Base-by-base conservation (phyloP, 2,888 invertebrate species). In the Erebia palarica region DNA sequence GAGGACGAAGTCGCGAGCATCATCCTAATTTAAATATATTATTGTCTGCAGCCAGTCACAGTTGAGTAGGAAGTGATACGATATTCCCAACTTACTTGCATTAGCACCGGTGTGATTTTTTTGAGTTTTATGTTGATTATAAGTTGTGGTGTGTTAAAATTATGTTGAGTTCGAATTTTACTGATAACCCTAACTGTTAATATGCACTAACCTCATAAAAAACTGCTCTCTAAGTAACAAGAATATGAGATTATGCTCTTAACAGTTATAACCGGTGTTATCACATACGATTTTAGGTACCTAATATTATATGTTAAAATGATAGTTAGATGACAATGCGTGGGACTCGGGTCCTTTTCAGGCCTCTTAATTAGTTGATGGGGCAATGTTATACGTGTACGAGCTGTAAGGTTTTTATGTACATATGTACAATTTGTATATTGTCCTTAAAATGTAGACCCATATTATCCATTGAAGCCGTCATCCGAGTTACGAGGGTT, bases 371-470 rank as follows among this genome's bases (percentile, higher is more conserved):
- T 65, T 65, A 65, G 65, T 65, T 65, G 44, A 65, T 44, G 57
- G 44, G 65, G 16, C 14, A 55, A 55, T 65, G 42, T 57, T 16
- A 42, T 42, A 47, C 47, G 55, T 18, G 21, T 16, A 65, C 42
- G 18, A 57, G 57, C 27, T 14, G 42, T 18, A 65, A 57, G 65
- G 27, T 67, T 67, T 21, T 59, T 67, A 49, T 27, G 59, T 36
- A 36, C 36, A 36, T 27, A 49, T 49, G 63, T 47, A 49, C 18
- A 63, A 49, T 36, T 58, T 67, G 67, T 67, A 59, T n/a, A 59
- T 67, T 49, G 67, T 59, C 67, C 59, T 67, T n/a, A 36, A 65
- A 67, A 67, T 10, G 67, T 67, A 59, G 67, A 59, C 67, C 67
- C 59, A 49, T 49, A 49, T 67, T 49, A 49, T 67, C 59, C 58